These are phyloP conservation scores for Bugulina stolonifera DNA, from an alignment of 2,888 invertebrate species.

Conservation along the genomic window DNA sequence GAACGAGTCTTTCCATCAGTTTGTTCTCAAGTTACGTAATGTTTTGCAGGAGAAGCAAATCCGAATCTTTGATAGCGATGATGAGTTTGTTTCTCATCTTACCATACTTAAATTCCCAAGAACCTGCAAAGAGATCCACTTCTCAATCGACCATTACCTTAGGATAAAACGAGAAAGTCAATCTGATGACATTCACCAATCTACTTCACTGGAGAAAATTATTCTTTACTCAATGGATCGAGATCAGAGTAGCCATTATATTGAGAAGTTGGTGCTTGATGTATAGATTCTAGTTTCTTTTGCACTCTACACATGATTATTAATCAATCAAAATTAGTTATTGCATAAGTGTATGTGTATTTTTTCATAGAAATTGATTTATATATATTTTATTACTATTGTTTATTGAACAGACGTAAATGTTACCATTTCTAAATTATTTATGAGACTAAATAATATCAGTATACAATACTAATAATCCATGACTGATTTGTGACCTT, in stretches of 20 bases:
- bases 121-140: background rate
- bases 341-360: too few relatives aligned
- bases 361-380: too few relatives aligned
- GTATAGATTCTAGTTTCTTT: background rate
- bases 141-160: background rate
- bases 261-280: background rate
- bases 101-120: conserved; percentile 47
- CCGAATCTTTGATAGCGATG: conserved; percentile 45
- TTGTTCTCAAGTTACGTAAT: conserved; percentile 43
- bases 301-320: too few relatives aligned
- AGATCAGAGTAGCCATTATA: background rate
- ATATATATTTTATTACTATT: too few relatives aligned
- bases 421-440: too few relatives aligned
- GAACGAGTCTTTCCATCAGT: conserved; percentile 39
- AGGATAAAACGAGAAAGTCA: background rate
- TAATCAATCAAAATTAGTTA: too few relatives aligned
- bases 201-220: background rate
- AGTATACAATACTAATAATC: too few relatives aligned
- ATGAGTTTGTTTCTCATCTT: conserved; percentile 54
- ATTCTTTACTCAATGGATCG: conserved; percentile 12
- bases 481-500: too few relatives aligned
- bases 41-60: conserved; percentile 42
- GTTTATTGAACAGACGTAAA: too few relatives aligned
- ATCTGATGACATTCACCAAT: conserved; percentile 13
- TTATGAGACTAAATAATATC: too few relatives aligned